Conservation (phyloP, 2,797 vertebrate genomes). For the Furcifer pardalis region DNA sequence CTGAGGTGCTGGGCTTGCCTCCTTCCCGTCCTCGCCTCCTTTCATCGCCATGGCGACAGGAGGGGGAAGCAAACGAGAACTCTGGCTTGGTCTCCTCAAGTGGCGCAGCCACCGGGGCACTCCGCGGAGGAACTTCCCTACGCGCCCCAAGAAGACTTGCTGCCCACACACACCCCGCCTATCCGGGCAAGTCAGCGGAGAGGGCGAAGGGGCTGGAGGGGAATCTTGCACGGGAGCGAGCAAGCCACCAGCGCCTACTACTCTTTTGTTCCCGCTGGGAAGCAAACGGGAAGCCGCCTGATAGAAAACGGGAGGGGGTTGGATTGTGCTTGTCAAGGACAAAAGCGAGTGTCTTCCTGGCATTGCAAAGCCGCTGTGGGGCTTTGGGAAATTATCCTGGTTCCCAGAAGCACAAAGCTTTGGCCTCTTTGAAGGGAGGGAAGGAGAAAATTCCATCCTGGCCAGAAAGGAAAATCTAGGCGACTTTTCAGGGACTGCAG, state of each 20-base stretch:
- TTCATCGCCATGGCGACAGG: constrained; percentile 20
- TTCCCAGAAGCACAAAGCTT: neutral
- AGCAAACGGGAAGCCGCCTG: neutral
- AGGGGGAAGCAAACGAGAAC: constrained; percentile 33
- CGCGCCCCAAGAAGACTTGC: neutral
- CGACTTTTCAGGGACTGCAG: no score
- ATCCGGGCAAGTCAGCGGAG: constrained; percentile 17
- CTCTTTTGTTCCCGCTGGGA: neutral
- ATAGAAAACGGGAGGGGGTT: neutral
- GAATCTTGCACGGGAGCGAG: constrained; percentile 10
- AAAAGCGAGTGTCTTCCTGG: neutral
- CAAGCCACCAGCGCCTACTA: neutral
- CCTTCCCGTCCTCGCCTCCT: neutral
- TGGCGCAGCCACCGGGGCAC: neutral
- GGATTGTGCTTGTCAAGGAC: no score
- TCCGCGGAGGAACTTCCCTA: neutral
- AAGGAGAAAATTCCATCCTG: no score
- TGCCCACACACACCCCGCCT: no score
- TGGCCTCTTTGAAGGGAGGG: neutral
- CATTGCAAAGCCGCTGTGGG: neutral
- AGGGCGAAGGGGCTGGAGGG: neutral
- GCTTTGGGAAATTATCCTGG: neutral
- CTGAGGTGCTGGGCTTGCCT: neutral
- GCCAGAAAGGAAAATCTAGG: no score
- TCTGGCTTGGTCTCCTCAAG: neutral